A percentile compares a stretch with the other conserved stretches of the same genome.
Conservation (phyloP, 2,113 vertebrate genomes). For the Trachemys scripta region DNA sequence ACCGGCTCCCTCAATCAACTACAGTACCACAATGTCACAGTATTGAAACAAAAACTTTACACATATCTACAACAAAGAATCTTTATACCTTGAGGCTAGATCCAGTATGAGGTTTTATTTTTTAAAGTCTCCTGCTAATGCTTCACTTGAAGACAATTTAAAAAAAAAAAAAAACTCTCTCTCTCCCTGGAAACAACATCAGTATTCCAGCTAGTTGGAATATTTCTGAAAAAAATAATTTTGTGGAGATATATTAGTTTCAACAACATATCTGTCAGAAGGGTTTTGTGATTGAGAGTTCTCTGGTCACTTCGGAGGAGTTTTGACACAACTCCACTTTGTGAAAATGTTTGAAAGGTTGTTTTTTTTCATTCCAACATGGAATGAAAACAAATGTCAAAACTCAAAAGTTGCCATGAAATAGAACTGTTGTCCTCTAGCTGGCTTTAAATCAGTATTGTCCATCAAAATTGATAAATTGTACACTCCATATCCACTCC, state of each 20-base stretch:
- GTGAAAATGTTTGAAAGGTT: slow-evolving; percentile 15
- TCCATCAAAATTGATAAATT: neutral
- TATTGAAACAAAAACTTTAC: slow-evolving; percentile 32
- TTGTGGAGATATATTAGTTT: neutral
- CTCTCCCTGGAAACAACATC: neutral
- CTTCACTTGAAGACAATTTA: neutral
- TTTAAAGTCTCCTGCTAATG: neutral
- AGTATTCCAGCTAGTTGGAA: neutral
- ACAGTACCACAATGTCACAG: neutral
- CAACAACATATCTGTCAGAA: neutral
- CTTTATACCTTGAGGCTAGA: neutral
- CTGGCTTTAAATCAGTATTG: neutral
- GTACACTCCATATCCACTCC: neutral
- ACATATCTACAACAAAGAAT: neutral
- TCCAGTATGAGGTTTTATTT: neutral
- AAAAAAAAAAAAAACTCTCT: neutral
- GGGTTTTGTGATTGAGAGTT: neutral
- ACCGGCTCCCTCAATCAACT: neutral
- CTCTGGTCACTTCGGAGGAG: neutral
- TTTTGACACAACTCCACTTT: neutral
- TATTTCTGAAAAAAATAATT: neutral
- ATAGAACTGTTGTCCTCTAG: neutral
- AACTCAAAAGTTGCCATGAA: neutral
- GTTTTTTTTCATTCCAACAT: neutral
- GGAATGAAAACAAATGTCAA: slow-evolving; percentile 19